phyloP scores from a whole-genome alignment of 2,888 invertebrate genomes.

The Brenthis daphne region DNA sequence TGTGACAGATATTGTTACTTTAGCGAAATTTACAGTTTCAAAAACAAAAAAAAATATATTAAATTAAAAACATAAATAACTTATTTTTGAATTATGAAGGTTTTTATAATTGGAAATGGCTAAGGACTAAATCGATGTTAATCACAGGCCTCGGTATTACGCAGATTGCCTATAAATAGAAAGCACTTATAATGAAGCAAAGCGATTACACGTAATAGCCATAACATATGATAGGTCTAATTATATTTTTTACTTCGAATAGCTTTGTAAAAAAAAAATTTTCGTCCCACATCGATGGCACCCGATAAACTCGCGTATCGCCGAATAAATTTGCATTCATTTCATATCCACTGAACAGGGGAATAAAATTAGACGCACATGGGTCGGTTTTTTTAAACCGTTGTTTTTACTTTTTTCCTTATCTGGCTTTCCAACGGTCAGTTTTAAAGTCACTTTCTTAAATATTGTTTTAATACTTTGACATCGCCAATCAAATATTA shows the following conservation, averaged over 20 bases:
- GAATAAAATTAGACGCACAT: slow-evolving; percentile 80
- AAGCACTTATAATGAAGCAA: slow-evolving; percentile 2
- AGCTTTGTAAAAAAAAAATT: slow-evolving; percentile 41
- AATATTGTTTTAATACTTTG: neutral
- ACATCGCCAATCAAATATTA: neutral
- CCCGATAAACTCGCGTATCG: slow-evolving; percentile 56
- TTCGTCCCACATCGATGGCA: slow-evolving; percentile 52
- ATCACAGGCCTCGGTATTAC: too few species aligned
- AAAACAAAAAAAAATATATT: too few species aligned
- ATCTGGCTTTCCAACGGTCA: slow-evolving; percentile 62
- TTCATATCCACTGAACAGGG: slow-evolving; percentile 80
- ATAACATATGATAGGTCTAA: slow-evolving; percentile 39
- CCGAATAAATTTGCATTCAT: slow-evolving; percentile 80
- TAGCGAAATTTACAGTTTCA: too few species aligned
- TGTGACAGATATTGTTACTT: too few species aligned
- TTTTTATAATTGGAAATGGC: too few species aligned
- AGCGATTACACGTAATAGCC: slow-evolving; percentile 27
- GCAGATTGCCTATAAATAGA: neutral
- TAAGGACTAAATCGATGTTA: too few species aligned
- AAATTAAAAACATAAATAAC: too few species aligned
- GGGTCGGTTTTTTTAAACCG: slow-evolving; percentile 68
- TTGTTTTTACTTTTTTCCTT: slow-evolving; percentile 65
- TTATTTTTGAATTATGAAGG: too few species aligned
- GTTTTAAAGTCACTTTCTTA: neutral
- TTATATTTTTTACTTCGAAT: slow-evolving; percentile 39